phyloP scores from a whole-genome alignment of 2,113 vertebrate species.

The Promerops cafer region DNA sequence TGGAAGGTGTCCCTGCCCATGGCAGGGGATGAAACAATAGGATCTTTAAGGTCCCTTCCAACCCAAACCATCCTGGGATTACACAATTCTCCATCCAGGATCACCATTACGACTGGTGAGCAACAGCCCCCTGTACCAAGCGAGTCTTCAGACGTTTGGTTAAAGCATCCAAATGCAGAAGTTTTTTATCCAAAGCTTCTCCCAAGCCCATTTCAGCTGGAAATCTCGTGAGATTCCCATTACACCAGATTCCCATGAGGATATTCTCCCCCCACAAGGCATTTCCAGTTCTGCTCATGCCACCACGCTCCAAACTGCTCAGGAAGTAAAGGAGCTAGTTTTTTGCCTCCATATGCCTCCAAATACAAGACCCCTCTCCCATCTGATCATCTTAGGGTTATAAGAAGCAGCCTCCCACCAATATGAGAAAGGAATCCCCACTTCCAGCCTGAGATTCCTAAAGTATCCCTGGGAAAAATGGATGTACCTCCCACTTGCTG shows the following conservation, averaged over 20 bases:
- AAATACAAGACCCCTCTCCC: not conserved
- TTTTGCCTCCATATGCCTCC: too few relatives aligned
- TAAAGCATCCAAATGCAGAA: not conserved
- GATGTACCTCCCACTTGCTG: fast-evolving
- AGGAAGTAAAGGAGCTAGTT: not conserved
- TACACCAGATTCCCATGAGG: not conserved
- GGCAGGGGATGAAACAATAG: too few relatives aligned
- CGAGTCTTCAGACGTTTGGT: not conserved
- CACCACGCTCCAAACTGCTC: fast-evolving
- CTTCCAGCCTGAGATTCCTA: not conserved
- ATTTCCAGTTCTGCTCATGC: not conserved
- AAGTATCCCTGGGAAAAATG: not conserved
- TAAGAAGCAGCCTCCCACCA: not conserved
- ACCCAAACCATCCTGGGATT: not conserved
- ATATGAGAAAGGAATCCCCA: not conserved
- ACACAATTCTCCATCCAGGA: not conserved
- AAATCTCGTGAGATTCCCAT: not conserved
- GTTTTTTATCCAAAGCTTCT: not conserved
- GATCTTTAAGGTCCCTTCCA: not conserved
- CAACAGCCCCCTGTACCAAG: not conserved
- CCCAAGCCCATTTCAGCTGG: not conserved
- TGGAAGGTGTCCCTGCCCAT: not conserved
- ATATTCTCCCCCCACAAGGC: not conserved
- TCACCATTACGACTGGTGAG: not conserved
- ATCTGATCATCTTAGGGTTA: not conserved